Evolutionary conservation across 2,888 invertebrate genomes (phyloP).

Genomic region (Sericinus montela): DNA sequence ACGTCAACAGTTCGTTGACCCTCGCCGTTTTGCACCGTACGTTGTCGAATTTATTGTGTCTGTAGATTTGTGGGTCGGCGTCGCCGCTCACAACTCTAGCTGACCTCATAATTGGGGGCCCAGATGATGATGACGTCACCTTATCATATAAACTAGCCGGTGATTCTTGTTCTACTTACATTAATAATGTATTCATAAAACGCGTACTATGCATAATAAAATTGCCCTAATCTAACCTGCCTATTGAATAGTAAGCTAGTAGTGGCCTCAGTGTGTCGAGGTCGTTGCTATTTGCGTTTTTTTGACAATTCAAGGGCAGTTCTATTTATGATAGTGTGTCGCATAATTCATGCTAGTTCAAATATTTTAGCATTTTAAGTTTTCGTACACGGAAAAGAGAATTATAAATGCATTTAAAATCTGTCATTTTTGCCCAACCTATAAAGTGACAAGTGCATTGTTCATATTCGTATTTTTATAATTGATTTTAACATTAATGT

Average conservation of each 20-base stretch:
- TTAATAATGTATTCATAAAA: constrained; percentile 56
- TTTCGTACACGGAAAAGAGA: too few relatives aligned
- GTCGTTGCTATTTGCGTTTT: constrained; percentile 71
- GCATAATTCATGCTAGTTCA: neutral
- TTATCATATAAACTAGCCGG: constrained; percentile 59
- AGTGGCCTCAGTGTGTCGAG: constrained; percentile 62
- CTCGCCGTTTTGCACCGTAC: constrained; percentile 64
- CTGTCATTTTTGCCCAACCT: too few relatives aligned
- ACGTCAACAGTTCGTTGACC: constrained; percentile 77
- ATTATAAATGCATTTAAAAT: too few relatives aligned
- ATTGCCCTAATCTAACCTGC: constrained; percentile 72
- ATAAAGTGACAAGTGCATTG: too few relatives aligned
- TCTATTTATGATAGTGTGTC: constrained; percentile 22
- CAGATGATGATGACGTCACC: constrained; percentile 68
- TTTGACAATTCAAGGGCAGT: constrained; percentile 69
- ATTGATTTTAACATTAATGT: too few relatives aligned
- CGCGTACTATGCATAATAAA: constrained; percentile 60
- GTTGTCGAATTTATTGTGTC: constrained; percentile 75
- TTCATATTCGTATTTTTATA: too few relatives aligned
- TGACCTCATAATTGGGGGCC: constrained; percentile 71
- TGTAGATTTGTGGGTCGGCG: constrained; percentile 78
- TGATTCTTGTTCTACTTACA: constrained; percentile 64
- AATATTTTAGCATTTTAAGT: too few relatives aligned
- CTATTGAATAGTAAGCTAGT: constrained; percentile 56
- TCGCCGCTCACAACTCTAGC: constrained; percentile 43